Base-by-base conservation (phyloP, 2,888 invertebrate species). In the Ormyrus rosae region DNA sequence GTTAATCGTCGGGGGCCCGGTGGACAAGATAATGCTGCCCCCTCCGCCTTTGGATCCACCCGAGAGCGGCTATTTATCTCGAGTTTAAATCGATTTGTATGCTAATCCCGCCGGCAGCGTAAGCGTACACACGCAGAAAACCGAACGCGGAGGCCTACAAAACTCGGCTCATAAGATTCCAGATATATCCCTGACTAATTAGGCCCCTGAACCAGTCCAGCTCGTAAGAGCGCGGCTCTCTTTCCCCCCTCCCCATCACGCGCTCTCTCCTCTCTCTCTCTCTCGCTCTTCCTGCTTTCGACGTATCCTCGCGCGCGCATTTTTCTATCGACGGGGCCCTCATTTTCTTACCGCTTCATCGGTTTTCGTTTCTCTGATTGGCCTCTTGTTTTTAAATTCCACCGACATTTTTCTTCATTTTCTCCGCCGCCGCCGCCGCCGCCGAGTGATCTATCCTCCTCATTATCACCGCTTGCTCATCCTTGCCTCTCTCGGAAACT, bases 11-110 rank as follows among this genome's bases (percentile, higher is more conserved):
- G 51, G 50, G 50, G 75, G 48, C 50, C 6, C 86, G 87, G 88
- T 88, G 90, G 89, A 89, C 90, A 89, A 89, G 90, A 90, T 90
- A 90, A 90, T 90, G 88, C 89, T 9, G 48, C 50, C 56, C 48
- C 61, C 78, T 61, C 11, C 60, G 65, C 58, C 71, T 55, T 63
- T 67, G 88, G 86, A 90, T 88, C 88, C 89, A 88, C 87, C 87
- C 86, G 88, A 89, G 90, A 88, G 89, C 87, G 88, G 89, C 89
- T 89, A 90, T 90, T 90, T 90, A 90, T 90, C 90, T 90, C 89
- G 88, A 89, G 90, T 90, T 90, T 90, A 89, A 90, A 90, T 90
- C 90, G 90, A 90, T 90, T 89, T 90, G 90, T 90, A 90, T 90
- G 90, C 90, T 90, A 90, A 90, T 90, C 90, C 89, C 88, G 86